Conservation (phyloP, 2,888 invertebrate species). For the Callimorpha dominula region DNA sequence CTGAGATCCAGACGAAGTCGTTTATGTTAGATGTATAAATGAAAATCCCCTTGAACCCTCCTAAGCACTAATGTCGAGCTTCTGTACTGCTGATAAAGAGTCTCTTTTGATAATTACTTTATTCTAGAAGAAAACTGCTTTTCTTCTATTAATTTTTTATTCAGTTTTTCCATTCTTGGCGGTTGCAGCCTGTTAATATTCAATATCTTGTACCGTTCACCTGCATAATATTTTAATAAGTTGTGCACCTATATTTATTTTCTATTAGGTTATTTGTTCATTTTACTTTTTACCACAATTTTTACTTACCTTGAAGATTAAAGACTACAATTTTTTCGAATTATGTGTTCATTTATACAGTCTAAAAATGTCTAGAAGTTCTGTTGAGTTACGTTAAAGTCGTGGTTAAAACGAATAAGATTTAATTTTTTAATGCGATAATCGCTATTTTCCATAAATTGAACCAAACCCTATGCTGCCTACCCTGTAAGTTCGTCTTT, state of each 20-base stretch:
- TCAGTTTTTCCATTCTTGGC: background rate
- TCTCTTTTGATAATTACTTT: background rate
- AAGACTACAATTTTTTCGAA: no score
- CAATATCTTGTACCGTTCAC: background rate
- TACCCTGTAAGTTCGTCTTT: conserved; percentile 49
- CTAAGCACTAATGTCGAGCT: no score
- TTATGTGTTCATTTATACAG: background rate
- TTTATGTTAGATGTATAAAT: no score
- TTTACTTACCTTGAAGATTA: background rate
- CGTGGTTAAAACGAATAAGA: background rate
- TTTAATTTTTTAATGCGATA: background rate
- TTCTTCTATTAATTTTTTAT: background rate
- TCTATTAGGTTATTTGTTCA: background rate
- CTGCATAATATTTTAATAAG: background rate
- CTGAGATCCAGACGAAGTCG: background rate
- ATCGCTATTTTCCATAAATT: background rate
- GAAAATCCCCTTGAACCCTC: no score
- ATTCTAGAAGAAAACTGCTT: background rate
- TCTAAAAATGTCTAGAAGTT: background rate
- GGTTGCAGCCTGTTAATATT: background rate
- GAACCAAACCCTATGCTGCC: conserved; percentile 11
- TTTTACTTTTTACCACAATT: background rate
- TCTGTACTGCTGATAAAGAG: no score
- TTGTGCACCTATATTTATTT: background rate
- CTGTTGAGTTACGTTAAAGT: background rate